A percentile compares a stretch with the other conserved stretches of the same genome.
Evolutionary conservation across 2,797 vertebrate genomes (phyloP).

Genomic region (Todus mexicanus): DNA sequence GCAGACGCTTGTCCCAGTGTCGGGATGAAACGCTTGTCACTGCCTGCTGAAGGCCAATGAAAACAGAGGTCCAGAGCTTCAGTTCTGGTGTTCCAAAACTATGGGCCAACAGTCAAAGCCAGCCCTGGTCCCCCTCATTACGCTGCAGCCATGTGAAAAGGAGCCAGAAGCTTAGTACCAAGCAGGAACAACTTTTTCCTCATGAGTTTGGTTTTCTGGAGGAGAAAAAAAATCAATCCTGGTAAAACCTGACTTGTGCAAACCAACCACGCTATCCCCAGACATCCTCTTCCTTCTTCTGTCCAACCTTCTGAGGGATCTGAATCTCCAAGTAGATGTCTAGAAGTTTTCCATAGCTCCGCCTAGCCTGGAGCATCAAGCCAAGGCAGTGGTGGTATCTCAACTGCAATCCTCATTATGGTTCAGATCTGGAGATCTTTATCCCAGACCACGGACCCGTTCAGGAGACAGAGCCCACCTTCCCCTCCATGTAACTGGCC

Average conservation of each 20-base stretch:
- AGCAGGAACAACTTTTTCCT: not conserved
- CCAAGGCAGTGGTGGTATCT: too few species aligned
- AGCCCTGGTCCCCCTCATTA: not conserved
- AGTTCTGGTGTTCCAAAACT: not conserved
- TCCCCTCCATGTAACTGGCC: too few species aligned
- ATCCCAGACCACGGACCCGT: too few species aligned
- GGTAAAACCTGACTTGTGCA: not conserved
- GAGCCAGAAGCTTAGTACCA: not conserved
- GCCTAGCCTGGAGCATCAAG: too few species aligned
- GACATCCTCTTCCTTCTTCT: not conserved
- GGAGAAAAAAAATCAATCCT: not conserved
- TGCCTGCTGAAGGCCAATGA: not conserved
- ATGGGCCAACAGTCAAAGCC: not conserved
- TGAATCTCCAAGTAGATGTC: not conserved
- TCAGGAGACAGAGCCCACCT: too few species aligned
- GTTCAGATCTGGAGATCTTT: too few species aligned
- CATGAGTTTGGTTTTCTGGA: not conserved
- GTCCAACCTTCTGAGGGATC: not conserved
- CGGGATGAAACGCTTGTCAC: not conserved
- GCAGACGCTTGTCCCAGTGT: not conserved
- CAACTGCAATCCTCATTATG: too few species aligned
- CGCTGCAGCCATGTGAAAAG: rapidly evolving
- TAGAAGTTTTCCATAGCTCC: too few species aligned
- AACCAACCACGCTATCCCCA: not conserved
- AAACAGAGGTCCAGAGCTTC: not conserved